Evolutionary conservation across 2,113 vertebrate genomes (phyloP).

Genomic region (Zootoca vivipara): DNA sequence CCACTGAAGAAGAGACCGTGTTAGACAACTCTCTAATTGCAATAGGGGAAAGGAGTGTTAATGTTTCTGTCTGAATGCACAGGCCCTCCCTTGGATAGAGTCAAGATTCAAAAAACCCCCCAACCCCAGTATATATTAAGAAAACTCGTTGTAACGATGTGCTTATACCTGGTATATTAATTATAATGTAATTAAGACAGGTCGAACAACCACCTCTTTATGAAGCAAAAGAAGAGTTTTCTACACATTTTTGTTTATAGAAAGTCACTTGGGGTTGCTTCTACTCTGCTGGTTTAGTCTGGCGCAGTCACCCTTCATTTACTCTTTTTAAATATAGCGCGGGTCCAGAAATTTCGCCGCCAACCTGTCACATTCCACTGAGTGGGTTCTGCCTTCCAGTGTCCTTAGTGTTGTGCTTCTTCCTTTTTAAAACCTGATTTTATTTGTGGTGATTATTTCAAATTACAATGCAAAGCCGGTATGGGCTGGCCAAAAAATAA

Average conservation of each 20-base stretch:
- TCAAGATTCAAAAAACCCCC: too few relatives aligned
- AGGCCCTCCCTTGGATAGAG: too few relatives aligned
- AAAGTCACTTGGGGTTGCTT: neutral
- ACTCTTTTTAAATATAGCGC: neutral
- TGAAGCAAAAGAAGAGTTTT: neutral
- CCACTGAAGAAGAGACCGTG: too few relatives aligned
- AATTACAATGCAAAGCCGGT: neutral
- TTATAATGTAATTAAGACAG: neutral
- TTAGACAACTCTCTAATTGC: too few relatives aligned
- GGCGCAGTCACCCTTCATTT: neutral
- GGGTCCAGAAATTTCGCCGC: neutral
- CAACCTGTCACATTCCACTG: neutral
- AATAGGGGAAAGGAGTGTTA: too few relatives aligned
- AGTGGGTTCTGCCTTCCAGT: neutral
- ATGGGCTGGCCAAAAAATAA: neutral
- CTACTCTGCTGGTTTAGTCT: neutral
- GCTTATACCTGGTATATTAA: neutral
- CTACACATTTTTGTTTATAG: neutral
- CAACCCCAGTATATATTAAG: too few relatives aligned
- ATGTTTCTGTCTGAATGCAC: too few relatives aligned
- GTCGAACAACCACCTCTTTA: neutral
- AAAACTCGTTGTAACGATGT: neutral
- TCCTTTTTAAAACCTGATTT: neutral
- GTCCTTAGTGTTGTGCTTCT: neutral
- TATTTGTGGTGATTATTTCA: neutral